Evolutionary conservation across 2,888 invertebrate genomes (phyloP).

Genomic region (Drosophila meridionalis): DNA sequence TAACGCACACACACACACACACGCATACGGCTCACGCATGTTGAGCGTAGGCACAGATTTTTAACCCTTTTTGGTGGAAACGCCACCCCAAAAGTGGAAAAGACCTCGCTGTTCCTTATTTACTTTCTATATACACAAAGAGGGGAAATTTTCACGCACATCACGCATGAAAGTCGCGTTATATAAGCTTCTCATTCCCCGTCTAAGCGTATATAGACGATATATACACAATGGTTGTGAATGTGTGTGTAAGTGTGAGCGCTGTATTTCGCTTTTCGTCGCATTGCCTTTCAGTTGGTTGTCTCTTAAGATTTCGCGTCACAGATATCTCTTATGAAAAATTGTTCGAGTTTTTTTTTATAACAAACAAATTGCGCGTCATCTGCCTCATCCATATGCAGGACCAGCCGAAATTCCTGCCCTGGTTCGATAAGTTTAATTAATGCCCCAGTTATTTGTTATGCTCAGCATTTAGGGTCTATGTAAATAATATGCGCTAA

Average conservation of each 20-base stretch:
- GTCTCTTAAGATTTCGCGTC: slow-evolving; percentile 47
- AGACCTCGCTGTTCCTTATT: slow-evolving; percentile 41
- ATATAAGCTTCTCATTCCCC: slow-evolving; percentile 36
- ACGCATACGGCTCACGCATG: slow-evolving; percentile 70
- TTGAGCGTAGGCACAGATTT: slow-evolving; percentile 71
- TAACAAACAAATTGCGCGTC: slow-evolving; percentile 52
- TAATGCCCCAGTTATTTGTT: slow-evolving; percentile 57
- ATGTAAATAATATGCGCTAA: slow-evolving; percentile 42
- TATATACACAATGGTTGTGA: neutral
- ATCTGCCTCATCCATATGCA: slow-evolving; percentile 41
- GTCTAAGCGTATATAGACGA: slow-evolving; percentile 19
- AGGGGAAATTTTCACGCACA: slow-evolving; percentile 76
- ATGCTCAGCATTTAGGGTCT: slow-evolving; percentile 22
- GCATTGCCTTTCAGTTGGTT: slow-evolving; percentile 24
- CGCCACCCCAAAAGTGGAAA: slow-evolving; percentile 57
- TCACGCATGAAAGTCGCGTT: slow-evolving; percentile 69
- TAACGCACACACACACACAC: slow-evolving; percentile 41
- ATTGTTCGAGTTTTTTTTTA: slow-evolving; percentile 43
- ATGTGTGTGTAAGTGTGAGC: slow-evolving; percentile 12
- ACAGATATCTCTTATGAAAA: slow-evolving; percentile 64
- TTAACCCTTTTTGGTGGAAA: slow-evolving; percentile 72
- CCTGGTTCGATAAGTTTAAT: slow-evolving; percentile 57
- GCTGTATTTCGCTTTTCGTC: slow-evolving; percentile 50
- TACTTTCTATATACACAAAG: slow-evolving; percentile 54
- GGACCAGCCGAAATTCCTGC: slow-evolving; percentile 10